A percentile compares a stretch with the other conserved stretches of the same genome.
Evolutionary conservation across 2,797 vertebrate genomes (phyloP).

Genomic region (Gadopsis marmoratus): DNA sequence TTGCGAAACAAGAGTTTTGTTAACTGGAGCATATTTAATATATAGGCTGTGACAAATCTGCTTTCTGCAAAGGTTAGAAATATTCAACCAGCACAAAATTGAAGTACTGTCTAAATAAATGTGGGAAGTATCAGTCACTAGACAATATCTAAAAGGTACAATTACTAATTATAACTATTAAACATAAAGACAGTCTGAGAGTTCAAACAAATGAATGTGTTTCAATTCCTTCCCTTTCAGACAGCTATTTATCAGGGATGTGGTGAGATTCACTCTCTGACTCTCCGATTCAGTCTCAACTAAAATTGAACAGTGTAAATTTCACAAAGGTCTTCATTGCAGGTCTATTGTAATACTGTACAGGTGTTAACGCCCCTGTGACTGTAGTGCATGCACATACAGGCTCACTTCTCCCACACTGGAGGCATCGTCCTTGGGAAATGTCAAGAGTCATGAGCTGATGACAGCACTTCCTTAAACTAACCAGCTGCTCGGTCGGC

Average conservation of each 20-base stretch:
- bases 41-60: no score
- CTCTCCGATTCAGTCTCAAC: not conserved
- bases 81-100: no score
- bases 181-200: no score
- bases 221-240: not conserved
- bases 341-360: not conserved
- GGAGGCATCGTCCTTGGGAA: constrained; percentile 40
- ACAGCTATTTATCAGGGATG: not conserved
- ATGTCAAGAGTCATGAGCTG: constrained; percentile 64
- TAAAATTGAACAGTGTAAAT: not conserved
- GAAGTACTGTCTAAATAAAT: no score
- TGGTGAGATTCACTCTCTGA: not conserved
- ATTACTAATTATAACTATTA: no score
- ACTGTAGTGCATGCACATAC: not conserved
- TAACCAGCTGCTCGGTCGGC: constrained; percentile 62
- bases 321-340: not conserved
- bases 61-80: no score
- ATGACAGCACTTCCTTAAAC: constrained; percentile 69
- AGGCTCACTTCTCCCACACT: constrained; percentile 12
- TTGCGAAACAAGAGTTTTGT: no score
- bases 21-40: no score
- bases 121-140: no score
- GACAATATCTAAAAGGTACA: no score
- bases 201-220: not conserved
- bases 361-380: not conserved